Evolutionary conservation across 2,113 vertebrate species (phyloP).

Genomic region (Ibidorhyncha struthersii): DNA sequence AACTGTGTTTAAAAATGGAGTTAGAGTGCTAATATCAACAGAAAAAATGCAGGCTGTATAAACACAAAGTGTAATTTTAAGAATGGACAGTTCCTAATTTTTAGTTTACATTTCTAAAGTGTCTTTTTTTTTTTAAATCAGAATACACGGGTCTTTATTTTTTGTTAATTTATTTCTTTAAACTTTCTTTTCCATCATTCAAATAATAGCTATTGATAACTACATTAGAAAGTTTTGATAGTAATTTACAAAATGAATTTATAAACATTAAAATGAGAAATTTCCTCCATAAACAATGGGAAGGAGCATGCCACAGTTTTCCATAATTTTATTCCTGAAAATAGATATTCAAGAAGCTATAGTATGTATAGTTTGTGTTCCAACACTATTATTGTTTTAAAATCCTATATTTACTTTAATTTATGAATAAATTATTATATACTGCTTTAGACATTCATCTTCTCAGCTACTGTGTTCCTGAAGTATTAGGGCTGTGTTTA

Average conservation of each 20-base stretch:
- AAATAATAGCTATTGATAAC: background rate
- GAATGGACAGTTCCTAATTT: background rate
- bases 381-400: background rate
- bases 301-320: background rate
- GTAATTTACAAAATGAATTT: background rate
- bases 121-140: background rate
- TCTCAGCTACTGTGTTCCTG: background rate
- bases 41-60: background rate
- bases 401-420: background rate
- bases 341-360: background rate
- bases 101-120: background rate
- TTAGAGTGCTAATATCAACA: background rate
- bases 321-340: background rate
- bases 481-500: background rate
- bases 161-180: background rate
- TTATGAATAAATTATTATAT: background rate
- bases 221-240: background rate
- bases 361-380: background rate
- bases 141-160: background rate
- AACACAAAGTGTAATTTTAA: background rate
- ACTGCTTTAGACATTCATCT: background rate
- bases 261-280: background rate
- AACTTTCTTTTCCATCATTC: background rate
- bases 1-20: background rate
- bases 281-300: background rate